Evolutionary conservation across 2,888 invertebrate genomes (phyloP), one percentile per base, ranked within the genome.

Genomic region (Panzeria rudis): DNA sequence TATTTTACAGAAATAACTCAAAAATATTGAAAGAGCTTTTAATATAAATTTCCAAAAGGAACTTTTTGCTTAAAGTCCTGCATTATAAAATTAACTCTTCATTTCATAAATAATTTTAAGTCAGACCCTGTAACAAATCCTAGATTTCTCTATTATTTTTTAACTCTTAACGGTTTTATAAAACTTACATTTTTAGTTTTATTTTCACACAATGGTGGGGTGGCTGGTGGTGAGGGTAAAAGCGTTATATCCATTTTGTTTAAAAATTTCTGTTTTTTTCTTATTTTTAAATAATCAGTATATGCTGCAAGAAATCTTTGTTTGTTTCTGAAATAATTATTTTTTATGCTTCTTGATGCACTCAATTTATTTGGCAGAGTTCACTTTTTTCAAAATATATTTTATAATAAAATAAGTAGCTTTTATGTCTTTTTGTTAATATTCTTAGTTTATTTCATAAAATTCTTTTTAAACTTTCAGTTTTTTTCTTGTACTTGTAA

Each of bases 211-310:
- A 95, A 93, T 89, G 96, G 95, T 87, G 96, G 96, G 89, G 95
- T 95, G 89, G 95, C 94, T 86, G 96, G 96, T 89, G 96, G 96
- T 89, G 96, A 95, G 89, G 95, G 94, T 88, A 94, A 88, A 87
- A 92, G 84, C 81, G 89, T 88, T 87, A 90, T 91, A 89, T 92
- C 92, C 92, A 92, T 92, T 89, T 87, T 89, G 64, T 82, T 86
- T 15, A 35, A 29, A 20, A 11, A 1, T 15, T 86, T 54, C 9
- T 76, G 47, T 77, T 87, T 86, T 50, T 13, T 83, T 59, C n/a
- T 87, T 89, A 64, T 62, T 82, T 86, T 15, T 32, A 29, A 52
- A 23, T 71, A 83, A 76, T 82, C 71, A 79, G 64, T 32, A 80
- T 81, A 86, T 54, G 54, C 87, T 54, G 54, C 50, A 79, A 64